Percentiles rank a stretch among this genome's conserved stretches.
phyloP scores from a whole-genome alignment of 1,140 invertebrate genomes.

The Cydia fagiglandana region DNA sequence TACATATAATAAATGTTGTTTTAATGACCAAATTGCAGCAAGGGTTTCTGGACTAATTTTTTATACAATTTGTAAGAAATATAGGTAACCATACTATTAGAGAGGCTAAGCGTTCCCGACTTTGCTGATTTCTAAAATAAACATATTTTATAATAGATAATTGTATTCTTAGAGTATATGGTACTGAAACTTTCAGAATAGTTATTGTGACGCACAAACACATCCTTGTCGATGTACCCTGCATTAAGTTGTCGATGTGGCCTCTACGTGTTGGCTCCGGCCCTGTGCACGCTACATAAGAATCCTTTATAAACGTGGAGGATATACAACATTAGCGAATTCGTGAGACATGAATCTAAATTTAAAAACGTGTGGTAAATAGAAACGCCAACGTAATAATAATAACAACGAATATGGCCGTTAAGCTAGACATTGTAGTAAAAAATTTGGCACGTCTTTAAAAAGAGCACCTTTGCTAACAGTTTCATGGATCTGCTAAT shows the following conservation, averaged over 20 bases:
- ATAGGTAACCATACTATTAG: neutral
- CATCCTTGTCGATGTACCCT: conserved; percentile 5
- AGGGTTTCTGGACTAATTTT: neutral
- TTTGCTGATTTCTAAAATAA: conserved; percentile 6
- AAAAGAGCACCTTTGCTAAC: neutral
- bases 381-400: too few relatives aligned
- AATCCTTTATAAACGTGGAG: too few relatives aligned
- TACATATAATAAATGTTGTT: neutral
- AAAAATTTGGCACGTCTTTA: neutral
- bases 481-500: neutral
- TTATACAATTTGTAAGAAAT: conserved; percentile 17
- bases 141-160: conserved; percentile 11
- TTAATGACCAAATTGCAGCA: neutral
- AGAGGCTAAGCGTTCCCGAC: neutral
- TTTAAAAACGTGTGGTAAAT: too few relatives aligned
- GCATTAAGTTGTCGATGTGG: conserved; percentile 1
- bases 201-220: conserved; percentile 4
- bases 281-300: neutral
- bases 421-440: neutral
- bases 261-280: neutral
- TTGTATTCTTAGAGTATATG: conserved; percentile 5
- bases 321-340: neutral
- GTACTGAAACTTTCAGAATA: neutral
- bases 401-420: too few relatives aligned
- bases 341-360: neutral